These are phyloP conservation scores for Poeciliopsis retropinna DNA, from an alignment of 2,113 vertebrate species.

Conservation along the genomic window DNA sequence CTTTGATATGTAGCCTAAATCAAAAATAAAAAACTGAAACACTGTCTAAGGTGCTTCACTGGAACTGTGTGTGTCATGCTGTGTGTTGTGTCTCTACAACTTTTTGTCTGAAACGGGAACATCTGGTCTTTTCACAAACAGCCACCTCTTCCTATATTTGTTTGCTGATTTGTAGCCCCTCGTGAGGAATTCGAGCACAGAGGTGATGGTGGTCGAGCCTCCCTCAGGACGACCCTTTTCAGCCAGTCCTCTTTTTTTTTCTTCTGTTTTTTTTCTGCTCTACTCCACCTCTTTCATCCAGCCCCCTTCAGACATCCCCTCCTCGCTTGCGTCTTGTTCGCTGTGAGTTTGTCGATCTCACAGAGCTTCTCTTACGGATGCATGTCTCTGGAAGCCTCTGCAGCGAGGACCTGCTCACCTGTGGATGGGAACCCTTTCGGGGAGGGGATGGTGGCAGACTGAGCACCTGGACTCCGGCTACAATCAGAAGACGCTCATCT, in stretches of 20 bases:
- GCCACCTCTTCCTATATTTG: background rate
- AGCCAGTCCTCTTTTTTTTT: slow-evolving; percentile 9
- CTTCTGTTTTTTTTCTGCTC: background rate
- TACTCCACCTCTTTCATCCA: slow-evolving; percentile 24
- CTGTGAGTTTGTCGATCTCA: slow-evolving; percentile 17
- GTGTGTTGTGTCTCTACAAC: background rate
- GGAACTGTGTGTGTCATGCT: no score
- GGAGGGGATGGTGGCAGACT: background rate
- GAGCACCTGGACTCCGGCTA: background rate
- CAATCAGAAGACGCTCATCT: background rate
- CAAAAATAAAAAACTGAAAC: background rate
- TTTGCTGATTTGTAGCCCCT: slow-evolving; percentile 4
- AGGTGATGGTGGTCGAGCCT: slow-evolving; percentile 1
- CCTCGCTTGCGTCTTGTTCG: slow-evolving; percentile 55
- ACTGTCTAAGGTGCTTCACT: background rate
- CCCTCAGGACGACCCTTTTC: slow-evolving; percentile 23
- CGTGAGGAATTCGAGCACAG: slow-evolving; percentile 2
- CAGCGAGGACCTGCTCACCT: background rate
- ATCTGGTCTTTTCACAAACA: slow-evolving; percentile 40
- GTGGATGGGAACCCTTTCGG: background rate
- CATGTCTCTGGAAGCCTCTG: background rate
- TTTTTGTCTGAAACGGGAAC: slow-evolving; percentile 12
- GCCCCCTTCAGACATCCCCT: slow-evolving; percentile 33
- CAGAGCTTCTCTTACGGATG: background rate
- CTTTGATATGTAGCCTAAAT: background rate